Base-by-base conservation (phyloP, 2,888 invertebrate genomes). In the Branchellion lobata region DNA sequence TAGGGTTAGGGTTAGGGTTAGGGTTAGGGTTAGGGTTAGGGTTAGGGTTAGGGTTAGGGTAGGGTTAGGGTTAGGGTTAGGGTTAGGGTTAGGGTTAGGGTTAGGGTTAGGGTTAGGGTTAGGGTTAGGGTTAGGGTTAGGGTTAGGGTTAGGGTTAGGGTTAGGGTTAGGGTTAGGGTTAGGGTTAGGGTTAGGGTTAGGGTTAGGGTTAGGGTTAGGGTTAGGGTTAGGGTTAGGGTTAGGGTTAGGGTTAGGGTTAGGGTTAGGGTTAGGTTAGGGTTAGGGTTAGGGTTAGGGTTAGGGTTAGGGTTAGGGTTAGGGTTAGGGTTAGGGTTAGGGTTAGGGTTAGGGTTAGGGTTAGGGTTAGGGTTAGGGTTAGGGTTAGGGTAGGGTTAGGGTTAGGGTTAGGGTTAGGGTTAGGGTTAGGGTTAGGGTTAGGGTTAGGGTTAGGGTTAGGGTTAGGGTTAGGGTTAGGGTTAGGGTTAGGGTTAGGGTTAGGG, bases 361-460 rank as follows among this genome's bases (percentile, higher is more conserved):
- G 81, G 82, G 81, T 81, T 81, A 79, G 81, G 81, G 80, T 82
- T 82, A 82, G 81, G 81, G 81, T 81, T 80, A 81, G 81, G 79
- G 79, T 81, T 80, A 79, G 79, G 80, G 81, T 81, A 81, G 81
- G 80, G 80, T n/a, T n/a, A n/a, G n/a, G 79, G 79, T 81, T 80
- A 79, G 79, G 80, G 81, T 81, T 82, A 81, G 80, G 80, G 81
- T 80, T 81, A 82, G 79, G 81, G 82, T 81, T 81, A 81, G 78
- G 81, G 79, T 81, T 83, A 81, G 82, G 83, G 82, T 82, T 82
- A 81, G 82, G 83, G 81, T 82, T 80, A 79, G 80, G 81, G 78
- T 81, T 80, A 80, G 81, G 81, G 81, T 81, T 80, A 80, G 82
- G 81, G 81, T 81, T 80, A 77, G 81, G 82, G 81, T 81, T 81